Percentiles rank a stretch among this genome's conserved stretches.
These are phyloP conservation scores for Caenorhabditis imperialis DNA, from an alignment of 2,888 invertebrate species.

Conservation along the genomic window DNA sequence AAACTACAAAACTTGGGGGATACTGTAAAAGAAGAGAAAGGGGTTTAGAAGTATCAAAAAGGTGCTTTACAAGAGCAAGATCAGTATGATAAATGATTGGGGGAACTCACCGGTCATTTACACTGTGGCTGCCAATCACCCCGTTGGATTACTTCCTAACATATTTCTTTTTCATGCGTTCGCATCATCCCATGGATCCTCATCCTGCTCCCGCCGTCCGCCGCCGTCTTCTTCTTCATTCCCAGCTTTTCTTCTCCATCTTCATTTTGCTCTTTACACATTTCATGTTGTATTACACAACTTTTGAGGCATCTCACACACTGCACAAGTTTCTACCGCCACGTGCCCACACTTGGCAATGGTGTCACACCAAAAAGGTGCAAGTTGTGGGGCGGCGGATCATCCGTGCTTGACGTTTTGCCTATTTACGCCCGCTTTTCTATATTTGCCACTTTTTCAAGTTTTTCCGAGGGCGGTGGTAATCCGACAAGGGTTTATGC, in stretches of 20 bases:
- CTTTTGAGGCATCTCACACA: constrained; percentile 44
- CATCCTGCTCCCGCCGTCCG: constrained; percentile 17
- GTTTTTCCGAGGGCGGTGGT: background rate
- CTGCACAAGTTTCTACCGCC: constrained; percentile 32
- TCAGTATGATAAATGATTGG: no score
- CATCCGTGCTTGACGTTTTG: no score
- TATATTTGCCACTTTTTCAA: no score
- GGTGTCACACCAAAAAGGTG: no score
- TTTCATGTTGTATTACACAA: constrained; percentile 61
- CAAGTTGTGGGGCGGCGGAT: no score
- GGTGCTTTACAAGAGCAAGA: no score
- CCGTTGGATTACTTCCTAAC: constrained; percentile 13
- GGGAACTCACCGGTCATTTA: constrained; percentile 4
- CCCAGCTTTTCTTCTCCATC: constrained; percentile 48
- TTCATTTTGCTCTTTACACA: constrained; percentile 61
- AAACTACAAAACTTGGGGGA: no score
- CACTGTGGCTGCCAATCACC: background rate
- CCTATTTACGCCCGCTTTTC: no score
- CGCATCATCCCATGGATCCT: constrained; percentile 37
- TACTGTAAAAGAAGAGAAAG: no score
- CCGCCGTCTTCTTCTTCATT: no score
- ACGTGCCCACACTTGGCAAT: background rate
- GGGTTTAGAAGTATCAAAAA: no score
- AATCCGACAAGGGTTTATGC: background rate
- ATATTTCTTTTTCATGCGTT: constrained; percentile 36